Base-by-base conservation (phyloP, 2,888 invertebrate genomes). In the Ectropis crepuscularia region DNA sequence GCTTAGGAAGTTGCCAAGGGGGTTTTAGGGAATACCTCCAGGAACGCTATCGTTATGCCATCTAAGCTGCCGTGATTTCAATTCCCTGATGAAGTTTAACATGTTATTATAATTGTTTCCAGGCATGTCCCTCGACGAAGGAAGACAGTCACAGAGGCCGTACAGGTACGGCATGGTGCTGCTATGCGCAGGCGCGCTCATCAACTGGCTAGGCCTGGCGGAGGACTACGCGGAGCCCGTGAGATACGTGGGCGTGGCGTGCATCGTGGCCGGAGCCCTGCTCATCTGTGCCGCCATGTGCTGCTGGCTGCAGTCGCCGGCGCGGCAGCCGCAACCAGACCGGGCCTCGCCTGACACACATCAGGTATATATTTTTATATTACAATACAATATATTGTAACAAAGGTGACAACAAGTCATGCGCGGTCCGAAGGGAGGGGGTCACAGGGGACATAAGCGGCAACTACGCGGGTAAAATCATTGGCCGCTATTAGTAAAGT, bases 261-360 rank as follows among this genome's bases (percentile, higher is more conserved):
- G 95, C 86, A 95, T 96, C 73, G 94, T 95, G n/a, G 95, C 95
- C 12, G 96, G 96, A 41, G 95, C 95, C 2, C 92, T 96, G 71
- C 94, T 96, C 76, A 95, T 96, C 76, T 95, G 95, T 80, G 94
- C 95, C 36, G 95, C 95, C 61, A 95, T 96, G 95, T 96, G 95
- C 84, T 95, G 95, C 85, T 96, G 96, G 96, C 92, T 95, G 74
- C 95, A 93, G 84, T 90, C 92, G 41, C 93, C 94, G 12, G 90
- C 91, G 57, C 77, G 92, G 69, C 89, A 88, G 79, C 89, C 92
- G 61, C 90, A 88, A 67, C 78, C 81, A 49, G 92, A 92, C 69
- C 85, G 90, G 65, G 78, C 88, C 16, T 86, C 90, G 72, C 89
- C 90, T 71, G 92, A 92, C 67, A 92, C 91, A 69, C 92, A 93